Conservation (phyloP, 2,797 vertebrate species). For the Emydoidea blandingii region DNA sequence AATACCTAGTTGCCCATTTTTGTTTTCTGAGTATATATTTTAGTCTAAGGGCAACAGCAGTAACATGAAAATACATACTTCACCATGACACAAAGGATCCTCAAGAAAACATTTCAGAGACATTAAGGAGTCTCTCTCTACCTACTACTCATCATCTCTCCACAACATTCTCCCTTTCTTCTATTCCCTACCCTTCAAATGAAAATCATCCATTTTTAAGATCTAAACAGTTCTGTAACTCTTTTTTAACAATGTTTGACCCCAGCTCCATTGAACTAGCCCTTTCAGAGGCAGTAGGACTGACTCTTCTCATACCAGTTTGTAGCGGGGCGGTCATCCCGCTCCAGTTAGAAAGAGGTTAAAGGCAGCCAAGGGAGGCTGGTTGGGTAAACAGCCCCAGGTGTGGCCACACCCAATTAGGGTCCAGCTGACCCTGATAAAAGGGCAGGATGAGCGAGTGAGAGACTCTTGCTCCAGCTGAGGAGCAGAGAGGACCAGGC, state of each 20-base stretch:
- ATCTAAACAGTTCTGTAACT: not conserved
- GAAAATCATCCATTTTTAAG: not conserved
- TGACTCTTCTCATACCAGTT: not conserved
- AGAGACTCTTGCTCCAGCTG: too few relatives aligned
- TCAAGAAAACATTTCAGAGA: not conserved
- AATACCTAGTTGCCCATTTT: not conserved
- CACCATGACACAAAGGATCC: not conserved
- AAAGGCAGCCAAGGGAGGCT: too few relatives aligned
- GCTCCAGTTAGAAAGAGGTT: too few relatives aligned
- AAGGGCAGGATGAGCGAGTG: too few relatives aligned
- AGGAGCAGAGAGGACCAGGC: too few relatives aligned
- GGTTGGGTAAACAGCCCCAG: too few relatives aligned
- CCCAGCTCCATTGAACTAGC: not conserved
- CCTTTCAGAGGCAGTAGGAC: not conserved
- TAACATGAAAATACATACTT: not conserved
- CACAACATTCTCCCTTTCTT: not conserved
- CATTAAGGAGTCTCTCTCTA: not conserved
- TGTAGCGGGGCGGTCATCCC: too few relatives aligned
- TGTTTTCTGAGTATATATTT: not conserved
- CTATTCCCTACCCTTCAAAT: not conserved
- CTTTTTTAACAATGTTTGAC: not conserved
- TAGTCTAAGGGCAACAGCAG: not conserved
- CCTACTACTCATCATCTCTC: rapidly evolving
- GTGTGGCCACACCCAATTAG: too few relatives aligned
- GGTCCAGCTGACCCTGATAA: too few relatives aligned